Percentiles rank a stretch among this genome's conserved stretches.
Evolutionary conservation across 2,888 invertebrate species (phyloP).

Genomic region (Drosophila phalerata): DNA sequence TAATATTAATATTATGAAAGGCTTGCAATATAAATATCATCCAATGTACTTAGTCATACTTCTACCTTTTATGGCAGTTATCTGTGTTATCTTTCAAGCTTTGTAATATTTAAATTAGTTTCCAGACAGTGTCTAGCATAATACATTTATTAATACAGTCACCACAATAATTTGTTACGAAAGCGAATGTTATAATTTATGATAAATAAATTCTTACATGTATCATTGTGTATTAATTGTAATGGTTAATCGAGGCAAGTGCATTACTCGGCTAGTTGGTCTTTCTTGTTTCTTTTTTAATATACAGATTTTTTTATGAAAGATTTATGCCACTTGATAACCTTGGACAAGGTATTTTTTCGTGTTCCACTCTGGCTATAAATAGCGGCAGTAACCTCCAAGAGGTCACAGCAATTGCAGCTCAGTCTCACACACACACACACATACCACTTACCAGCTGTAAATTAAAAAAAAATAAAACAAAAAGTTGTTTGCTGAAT

Average conservation of each 20-base stretch:
- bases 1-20: neutral
- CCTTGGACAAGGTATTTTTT: slow-evolving; percentile 64
- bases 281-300: slow-evolving; percentile 18
- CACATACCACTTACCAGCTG: slow-evolving; percentile 37
- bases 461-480: slow-evolving; percentile 62
- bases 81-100: neutral
- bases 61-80: neutral
- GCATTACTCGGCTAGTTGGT: slow-evolving; percentile 11
- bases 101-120: slow-evolving; percentile 22
- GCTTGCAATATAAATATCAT: slow-evolving; percentile 20
- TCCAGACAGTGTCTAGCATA: slow-evolving; percentile 4
- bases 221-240: neutral
- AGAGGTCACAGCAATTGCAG: slow-evolving; percentile 57
- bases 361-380: slow-evolving; percentile 54
- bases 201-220: neutral
- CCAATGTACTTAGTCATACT: slow-evolving; percentile 15
- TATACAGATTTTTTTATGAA: slow-evolving; percentile 45
- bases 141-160: slow-evolving; percentile 11
- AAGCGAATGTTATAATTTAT: too few relatives aligned
- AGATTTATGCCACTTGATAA: slow-evolving; percentile 70
- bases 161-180: too few relatives aligned
- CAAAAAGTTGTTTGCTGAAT: slow-evolving; percentile 56
- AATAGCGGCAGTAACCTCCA: slow-evolving; percentile 62
- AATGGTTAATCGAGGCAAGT: neutral
- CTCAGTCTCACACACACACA: slow-evolving; percentile 1